Evolutionary conservation across 1,140 invertebrate genomes (phyloP).

Genomic region (Caenorhabditis remanei): DNA sequence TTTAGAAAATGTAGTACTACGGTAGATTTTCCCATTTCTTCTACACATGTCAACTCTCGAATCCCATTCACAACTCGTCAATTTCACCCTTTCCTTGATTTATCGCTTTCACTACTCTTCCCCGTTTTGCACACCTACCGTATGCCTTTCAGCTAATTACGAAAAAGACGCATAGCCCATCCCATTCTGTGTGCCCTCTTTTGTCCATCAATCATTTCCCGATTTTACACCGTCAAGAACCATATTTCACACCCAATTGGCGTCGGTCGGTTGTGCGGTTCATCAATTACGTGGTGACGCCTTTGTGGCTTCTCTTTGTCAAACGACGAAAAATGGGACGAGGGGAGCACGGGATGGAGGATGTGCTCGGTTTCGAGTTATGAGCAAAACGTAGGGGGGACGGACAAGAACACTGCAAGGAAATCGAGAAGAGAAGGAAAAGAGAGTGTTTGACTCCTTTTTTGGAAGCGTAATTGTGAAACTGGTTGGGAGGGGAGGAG

Average conservation of each 20-base stretch:
- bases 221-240: conserved; percentile 50
- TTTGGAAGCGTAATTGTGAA: conserved; percentile 56
- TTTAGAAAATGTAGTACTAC: too few relatives aligned
- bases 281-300: conserved; percentile 46
- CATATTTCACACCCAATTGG: conserved; percentile 53
- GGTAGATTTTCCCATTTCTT: too few relatives aligned
- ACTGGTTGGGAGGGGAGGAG: conserved; percentile 50
- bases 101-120: not conserved
- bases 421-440: not conserved
- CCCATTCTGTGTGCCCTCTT: not conserved
- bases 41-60: too few relatives aligned
- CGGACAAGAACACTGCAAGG: conserved; percentile 1
- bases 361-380: conserved; percentile 49
- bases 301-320: not conserved
- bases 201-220: conserved; percentile 45
- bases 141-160: conserved; percentile 23
- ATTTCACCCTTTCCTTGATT: not conserved
- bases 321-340: not conserved
- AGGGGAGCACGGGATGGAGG: not conserved
- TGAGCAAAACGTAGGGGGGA: not conserved
- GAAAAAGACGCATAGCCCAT: not conserved
- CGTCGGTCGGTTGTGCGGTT: too few relatives aligned
- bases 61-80: too few relatives aligned
- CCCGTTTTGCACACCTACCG: not conserved
- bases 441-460: conserved; percentile 45